Evolutionary conservation across 2,797 vertebrate genomes (phyloP).

Genomic region (Anguilla megastoma): DNA sequence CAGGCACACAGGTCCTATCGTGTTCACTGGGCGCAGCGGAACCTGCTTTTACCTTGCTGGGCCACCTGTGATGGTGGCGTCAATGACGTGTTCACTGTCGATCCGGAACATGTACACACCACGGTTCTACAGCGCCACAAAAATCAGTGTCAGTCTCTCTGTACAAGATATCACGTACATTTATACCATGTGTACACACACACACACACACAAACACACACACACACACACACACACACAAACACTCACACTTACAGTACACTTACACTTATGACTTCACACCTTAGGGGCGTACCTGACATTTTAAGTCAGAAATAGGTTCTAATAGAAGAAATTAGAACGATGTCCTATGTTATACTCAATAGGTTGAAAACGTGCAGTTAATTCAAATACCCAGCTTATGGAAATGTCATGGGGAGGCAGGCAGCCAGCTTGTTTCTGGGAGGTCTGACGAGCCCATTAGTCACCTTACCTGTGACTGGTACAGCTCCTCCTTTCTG

Average conservation of each 20-base stretch:
- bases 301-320: neutral
- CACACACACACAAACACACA: slow-evolving; percentile 21
- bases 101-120: slow-evolving; percentile 99
- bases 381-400: neutral
- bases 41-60: slow-evolving; percentile 83
- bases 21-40: neutral
- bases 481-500: slow-evolving; percentile 93
- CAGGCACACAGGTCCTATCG: neutral
- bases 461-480: slow-evolving; percentile 82
- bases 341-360: neutral
- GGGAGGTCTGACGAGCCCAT: neutral
- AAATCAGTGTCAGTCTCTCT: neutral
- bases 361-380: neutral
- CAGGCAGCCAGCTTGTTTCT: neutral
- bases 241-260: slow-evolving; percentile 17
- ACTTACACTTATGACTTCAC: neutral
- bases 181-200: neutral
- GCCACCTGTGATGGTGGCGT: slow-evolving; percentile 92
- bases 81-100: slow-evolving; percentile 92
- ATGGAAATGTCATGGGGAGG: neutral
- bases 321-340: neutral
- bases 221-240: slow-evolving; percentile 20
- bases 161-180: neutral
- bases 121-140: slow-evolving; percentile 77
- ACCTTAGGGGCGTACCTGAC: neutral